Conservation (phyloP, 2,888 invertebrate genomes). For the Sycophila texana region DNA sequence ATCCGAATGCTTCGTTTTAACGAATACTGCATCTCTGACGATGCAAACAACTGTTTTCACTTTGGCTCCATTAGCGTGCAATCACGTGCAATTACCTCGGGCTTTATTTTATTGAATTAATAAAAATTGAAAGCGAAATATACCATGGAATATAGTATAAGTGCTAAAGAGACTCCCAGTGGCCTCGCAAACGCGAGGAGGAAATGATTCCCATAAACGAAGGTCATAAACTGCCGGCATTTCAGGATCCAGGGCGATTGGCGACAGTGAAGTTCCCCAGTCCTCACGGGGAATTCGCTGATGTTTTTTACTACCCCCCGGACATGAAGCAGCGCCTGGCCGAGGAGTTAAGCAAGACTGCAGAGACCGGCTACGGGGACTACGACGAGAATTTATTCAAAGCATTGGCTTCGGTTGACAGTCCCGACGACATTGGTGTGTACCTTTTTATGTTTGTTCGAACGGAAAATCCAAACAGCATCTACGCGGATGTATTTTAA, state of each 20-base stretch:
- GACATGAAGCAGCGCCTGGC: conserved; percentile 59
- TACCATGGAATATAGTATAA: no score
- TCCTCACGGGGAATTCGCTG: conserved; percentile 84
- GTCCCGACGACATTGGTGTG: conserved; percentile 29
- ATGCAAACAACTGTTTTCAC: neutral
- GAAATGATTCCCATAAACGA: neutral
- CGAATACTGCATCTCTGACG: neutral
- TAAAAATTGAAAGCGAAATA: no score
- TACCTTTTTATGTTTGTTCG: conserved; percentile 6
- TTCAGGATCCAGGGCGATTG: conserved; percentile 36
- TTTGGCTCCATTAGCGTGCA: no score
- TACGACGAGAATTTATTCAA: conserved; percentile 46
- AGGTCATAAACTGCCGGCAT: neutral
- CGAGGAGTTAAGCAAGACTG: conserved; percentile 26
- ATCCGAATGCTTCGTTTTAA: neutral
- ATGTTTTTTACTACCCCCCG: conserved; percentile 87
- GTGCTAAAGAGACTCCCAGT: no score
- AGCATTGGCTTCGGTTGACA: conserved; percentile 21
- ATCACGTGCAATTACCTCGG: no score
- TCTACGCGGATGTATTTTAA: neutral
- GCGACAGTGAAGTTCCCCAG: conserved; percentile 86
- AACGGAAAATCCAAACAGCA: no score
- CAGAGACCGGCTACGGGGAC: conserved; percentile 7
- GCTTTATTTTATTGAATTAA: no score
- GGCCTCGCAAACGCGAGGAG: neutral